Percentiles rank a stretch among this genome's conserved stretches.
Conservation (phyloP, 2,797 vertebrate species). For the Ctenochaetus hawaiiensis region DNA sequence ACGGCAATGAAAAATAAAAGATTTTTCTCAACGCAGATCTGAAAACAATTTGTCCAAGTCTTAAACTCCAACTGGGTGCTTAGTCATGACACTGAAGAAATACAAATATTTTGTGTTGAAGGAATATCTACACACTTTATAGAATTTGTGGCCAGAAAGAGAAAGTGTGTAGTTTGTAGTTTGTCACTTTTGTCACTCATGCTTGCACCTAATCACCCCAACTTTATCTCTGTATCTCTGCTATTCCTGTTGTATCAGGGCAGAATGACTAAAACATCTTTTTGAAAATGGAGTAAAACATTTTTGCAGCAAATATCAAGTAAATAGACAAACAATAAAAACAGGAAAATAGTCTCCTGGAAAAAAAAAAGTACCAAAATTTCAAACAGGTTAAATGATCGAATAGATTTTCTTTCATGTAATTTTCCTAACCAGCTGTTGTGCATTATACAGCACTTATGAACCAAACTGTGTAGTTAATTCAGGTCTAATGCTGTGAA, state of each 20-base stretch:
- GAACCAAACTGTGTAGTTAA: neutral
- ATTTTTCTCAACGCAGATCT: conserved; percentile 2
- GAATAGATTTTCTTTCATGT: neutral
- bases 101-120: too few species aligned
- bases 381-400: neutral
- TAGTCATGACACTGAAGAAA: too few species aligned
- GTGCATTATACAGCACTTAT: neutral
- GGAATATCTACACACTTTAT: too few species aligned
- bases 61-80: too few species aligned
- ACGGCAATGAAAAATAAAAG: neutral
- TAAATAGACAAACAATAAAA: neutral
- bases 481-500: neutral
- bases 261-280: too few species aligned
- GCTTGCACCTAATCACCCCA: too few species aligned
- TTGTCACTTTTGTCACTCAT: too few species aligned
- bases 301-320: neutral
- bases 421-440: neutral
- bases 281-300: neutral
- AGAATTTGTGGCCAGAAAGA: too few species aligned
- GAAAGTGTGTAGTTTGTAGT: too few species aligned
- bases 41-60: neutral
- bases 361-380: neutral
- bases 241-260: neutral
- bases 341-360: neutral
- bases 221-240: neutral